A percentile compares a stretch with the other conserved stretches of the same genome.
Evolutionary conservation across 2,113 vertebrate genomes (phyloP).

Genomic region (Orientallactaga bullata): DNA sequence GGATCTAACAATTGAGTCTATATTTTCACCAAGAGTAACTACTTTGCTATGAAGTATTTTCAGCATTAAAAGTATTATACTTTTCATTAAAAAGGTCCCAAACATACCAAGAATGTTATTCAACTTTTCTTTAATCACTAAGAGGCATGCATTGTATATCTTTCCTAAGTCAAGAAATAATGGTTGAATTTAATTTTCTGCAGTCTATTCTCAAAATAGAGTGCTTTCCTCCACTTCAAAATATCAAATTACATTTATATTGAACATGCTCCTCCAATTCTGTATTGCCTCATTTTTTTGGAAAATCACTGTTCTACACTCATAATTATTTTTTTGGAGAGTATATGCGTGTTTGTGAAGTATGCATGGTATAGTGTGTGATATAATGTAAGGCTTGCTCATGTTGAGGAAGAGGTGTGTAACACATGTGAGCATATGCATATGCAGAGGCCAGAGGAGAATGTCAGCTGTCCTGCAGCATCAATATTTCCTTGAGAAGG

Average conservation of each 20-base stretch:
- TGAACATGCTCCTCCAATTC: not conserved
- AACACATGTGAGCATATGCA: no score
- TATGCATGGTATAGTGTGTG: no score
- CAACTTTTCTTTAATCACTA: not conserved
- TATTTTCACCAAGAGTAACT: slow-evolving; percentile 6
- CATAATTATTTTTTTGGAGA: no score
- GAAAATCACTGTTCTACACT: not conserved
- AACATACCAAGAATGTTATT: not conserved
- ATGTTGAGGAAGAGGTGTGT: no score
- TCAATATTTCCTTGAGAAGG: no score
- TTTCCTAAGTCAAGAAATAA: not conserved
- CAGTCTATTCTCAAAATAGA: not conserved
- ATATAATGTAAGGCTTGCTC: no score
- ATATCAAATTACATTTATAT: not conserved
- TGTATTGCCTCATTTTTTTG: not conserved
- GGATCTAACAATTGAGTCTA: not conserved
- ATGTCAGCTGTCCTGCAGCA: no score
- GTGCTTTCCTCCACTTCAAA: slow-evolving; percentile 7
- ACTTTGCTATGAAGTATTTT: slow-evolving; percentile 34
- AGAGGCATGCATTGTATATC: not conserved
- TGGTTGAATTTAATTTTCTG: slow-evolving; percentile 16
- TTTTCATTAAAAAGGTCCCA: not conserved
- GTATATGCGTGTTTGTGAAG: no score
- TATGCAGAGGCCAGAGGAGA: no score
- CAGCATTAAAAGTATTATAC: not conserved